A percentile compares a stretch with the other conserved stretches of the same genome.
phyloP scores from a whole-genome alignment of 2,797 vertebrate species.

The Streptopelia turtur region DNA sequence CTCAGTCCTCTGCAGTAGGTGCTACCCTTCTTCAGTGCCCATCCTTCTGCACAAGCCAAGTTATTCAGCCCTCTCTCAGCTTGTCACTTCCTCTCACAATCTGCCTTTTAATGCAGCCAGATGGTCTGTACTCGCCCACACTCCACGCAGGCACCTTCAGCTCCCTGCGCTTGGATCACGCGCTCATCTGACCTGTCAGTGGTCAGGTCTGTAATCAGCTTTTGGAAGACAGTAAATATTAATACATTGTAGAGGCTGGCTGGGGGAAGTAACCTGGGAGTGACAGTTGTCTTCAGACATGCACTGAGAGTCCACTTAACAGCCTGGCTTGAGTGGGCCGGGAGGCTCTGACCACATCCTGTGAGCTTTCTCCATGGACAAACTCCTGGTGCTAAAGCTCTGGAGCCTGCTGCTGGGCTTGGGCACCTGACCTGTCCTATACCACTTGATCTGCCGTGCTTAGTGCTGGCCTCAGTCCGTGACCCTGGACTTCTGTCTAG shows the following conservation, averaged over 20 bases:
- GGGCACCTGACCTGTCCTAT: neutral
- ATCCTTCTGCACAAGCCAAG: neutral
- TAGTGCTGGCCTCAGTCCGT: neutral
- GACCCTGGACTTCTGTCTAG: neutral
- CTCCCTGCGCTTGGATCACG: neutral
- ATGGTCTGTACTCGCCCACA: slow-evolving; percentile 48
- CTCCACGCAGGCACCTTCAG: neutral
- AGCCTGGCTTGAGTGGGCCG: neutral
- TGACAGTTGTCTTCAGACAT: neutral
- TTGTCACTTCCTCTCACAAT: slow-evolving; percentile 46
- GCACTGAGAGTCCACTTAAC: fast-evolving
- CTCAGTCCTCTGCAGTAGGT: neutral
- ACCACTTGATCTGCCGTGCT: neutral
- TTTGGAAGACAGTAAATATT: neutral
- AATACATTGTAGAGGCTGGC: neutral
- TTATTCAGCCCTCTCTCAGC: slow-evolving; percentile 16
- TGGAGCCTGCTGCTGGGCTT: neutral
- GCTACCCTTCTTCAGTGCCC: neutral
- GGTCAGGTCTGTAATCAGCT: neutral
- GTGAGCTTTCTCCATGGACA: fast-evolving
- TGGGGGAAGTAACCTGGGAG: neutral
- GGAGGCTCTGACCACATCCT: neutral
- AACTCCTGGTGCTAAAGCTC: neutral
- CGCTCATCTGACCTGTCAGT: neutral
- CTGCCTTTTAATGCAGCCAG: slow-evolving; percentile 46